phyloP scores from a whole-genome alignment of 2,888 invertebrate species.

The Ametastegia equiseti region DNA sequence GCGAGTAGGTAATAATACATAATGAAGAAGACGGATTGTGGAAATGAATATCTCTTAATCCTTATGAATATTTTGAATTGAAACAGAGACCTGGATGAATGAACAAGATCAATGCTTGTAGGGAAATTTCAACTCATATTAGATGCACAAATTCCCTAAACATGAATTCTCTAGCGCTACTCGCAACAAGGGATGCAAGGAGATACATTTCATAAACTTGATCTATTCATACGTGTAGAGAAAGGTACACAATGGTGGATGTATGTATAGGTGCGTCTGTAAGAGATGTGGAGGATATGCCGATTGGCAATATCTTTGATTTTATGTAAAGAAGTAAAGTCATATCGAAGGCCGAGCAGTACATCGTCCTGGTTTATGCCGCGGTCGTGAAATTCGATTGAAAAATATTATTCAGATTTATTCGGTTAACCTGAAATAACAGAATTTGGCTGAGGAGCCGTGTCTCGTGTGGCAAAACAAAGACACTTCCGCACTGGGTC shows the following conservation, averaged over 20 bases:
- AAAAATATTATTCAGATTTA: slow-evolving; percentile 63
- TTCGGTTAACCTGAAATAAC: slow-evolving; percentile 60
- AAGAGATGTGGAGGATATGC: slow-evolving; percentile 4
- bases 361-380: slow-evolving; percentile 41
- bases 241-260: neutral
- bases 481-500: slow-evolving; percentile 52
- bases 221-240: neutral
- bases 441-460: slow-evolving; percentile 51
- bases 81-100: no score
- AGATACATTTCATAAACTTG: neutral
- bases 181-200: neutral
- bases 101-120: no score
- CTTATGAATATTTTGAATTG: no score
- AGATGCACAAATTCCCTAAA: no score
- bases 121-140: no score
- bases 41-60: no score
- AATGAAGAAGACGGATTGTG: no score
- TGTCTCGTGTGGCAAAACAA: slow-evolving; percentile 44
- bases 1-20: no score
- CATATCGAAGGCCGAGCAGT: slow-evolving; percentile 39
- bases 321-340: slow-evolving; percentile 48
- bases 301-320: slow-evolving; percentile 44
- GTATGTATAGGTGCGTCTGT: neutral
- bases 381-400: slow-evolving; percentile 49
- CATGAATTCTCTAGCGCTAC: neutral